Evolutionary conservation across 2,888 invertebrate species (phyloP).

Genomic region (Gastracanthus pulcherrimus): DNA sequence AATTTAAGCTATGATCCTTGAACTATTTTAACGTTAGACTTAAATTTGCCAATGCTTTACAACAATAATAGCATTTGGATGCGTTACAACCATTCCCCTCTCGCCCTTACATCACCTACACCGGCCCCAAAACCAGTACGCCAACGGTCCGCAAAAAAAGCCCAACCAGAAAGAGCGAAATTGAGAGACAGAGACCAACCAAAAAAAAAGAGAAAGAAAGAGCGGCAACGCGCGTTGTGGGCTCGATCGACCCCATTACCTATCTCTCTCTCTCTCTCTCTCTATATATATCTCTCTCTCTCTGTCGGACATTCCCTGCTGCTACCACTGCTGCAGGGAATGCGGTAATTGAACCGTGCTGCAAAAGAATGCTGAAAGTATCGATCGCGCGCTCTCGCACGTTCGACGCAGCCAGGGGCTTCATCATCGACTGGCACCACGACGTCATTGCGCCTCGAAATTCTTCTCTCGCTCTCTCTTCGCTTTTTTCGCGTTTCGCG

Average conservation of each 20-base stretch:
- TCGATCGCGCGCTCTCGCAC: slow-evolving; percentile 6
- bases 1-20: too few relatives aligned
- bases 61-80: too few relatives aligned
- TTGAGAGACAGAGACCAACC: background rate
- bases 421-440: slow-evolving; percentile 23
- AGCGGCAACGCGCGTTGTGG: background rate
- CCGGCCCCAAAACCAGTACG: too few relatives aligned
- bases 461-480: background rate
- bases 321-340: slow-evolving; percentile 39
- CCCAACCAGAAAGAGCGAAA: background rate
- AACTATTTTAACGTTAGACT: too few relatives aligned
- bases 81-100: too few relatives aligned
- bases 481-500: background rate
- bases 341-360: slow-evolving; percentile 47
- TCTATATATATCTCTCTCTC: too few relatives aligned
- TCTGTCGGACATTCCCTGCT: slow-evolving; percentile 1
- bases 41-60: too few relatives aligned
- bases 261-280: too few relatives aligned
- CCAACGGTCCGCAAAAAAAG: too few relatives aligned
- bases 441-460: background rate
- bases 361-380: slow-evolving; percentile 49
- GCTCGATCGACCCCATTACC: slow-evolving; percentile 21
- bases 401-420: too few relatives aligned
- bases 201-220: background rate
- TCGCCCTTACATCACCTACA: too few relatives aligned